These are phyloP conservation scores for Xiphorhynchus erythropygius DNA, from an alignment of 2,797 vertebrate genomes.

Conservation along the genomic window DNA sequence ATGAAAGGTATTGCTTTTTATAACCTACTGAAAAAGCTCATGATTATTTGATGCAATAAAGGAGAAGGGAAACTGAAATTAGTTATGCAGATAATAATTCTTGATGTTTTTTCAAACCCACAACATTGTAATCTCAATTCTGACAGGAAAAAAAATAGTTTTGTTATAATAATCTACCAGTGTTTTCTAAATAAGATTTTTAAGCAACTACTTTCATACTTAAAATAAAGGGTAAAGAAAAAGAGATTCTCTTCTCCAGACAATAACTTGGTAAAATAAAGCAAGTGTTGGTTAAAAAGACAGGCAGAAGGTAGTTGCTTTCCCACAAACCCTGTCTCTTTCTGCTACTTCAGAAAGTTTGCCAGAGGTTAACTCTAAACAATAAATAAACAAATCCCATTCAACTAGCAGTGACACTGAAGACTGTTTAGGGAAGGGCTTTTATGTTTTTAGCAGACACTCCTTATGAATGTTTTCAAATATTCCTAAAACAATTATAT, in stretches of 20 bases:
- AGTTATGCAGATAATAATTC: background rate
- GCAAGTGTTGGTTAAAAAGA: background rate
- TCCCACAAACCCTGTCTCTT: background rate
- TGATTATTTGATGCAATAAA: background rate
- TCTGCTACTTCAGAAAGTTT: background rate
- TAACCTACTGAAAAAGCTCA: background rate
- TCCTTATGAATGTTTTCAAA: background rate
- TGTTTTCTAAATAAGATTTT: background rate
- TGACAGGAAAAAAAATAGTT: background rate
- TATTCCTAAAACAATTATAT: background rate
- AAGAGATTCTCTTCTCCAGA: background rate
- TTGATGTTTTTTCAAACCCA: background rate
- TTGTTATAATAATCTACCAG: background rate
- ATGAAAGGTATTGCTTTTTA: background rate
- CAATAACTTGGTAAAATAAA: background rate
- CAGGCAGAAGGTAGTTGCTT: background rate
- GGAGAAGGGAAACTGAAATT: background rate
- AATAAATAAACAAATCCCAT: background rate
- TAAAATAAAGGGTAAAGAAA: background rate
- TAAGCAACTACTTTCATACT: background rate
- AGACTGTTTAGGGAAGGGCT: rapidly evolving
- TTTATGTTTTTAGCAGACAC: background rate
- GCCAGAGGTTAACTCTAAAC: background rate
- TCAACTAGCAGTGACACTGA: background rate
- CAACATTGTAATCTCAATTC: background rate